phyloP scores from a whole-genome alignment of 2,113 vertebrate species.

The Prietella phreatophila region DNA sequence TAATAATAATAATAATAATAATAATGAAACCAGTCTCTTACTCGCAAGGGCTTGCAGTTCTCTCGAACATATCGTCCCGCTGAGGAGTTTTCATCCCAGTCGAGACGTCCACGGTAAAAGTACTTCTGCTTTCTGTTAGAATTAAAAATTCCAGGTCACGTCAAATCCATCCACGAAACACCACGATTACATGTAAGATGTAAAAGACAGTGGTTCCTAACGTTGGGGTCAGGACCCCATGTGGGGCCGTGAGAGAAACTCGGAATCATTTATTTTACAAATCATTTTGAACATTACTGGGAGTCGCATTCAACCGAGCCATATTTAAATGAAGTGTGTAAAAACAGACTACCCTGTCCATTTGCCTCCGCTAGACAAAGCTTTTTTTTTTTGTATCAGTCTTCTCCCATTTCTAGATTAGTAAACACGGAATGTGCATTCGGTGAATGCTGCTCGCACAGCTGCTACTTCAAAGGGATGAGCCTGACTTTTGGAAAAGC shows the following conservation, averaged over 20 bases:
- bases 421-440: too few relatives aligned
- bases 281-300: background rate
- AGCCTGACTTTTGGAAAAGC: background rate
- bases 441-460: too few relatives aligned
- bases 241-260: background rate
- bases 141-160: background rate
- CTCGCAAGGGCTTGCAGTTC: conserved; percentile 95
- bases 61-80: conserved; percentile 92
- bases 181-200: background rate
- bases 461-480: background rate
- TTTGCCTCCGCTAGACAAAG: too few relatives aligned
- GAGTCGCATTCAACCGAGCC: too few relatives aligned
- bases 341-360: background rate
- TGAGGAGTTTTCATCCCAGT: conserved; percentile 95
- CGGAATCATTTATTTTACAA: background rate
- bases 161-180: background rate
- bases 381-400: background rate
- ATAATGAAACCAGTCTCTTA: conserved; percentile 62
- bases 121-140: conserved; percentile 93
- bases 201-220: background rate
- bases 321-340: background rate
- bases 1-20: background rate
- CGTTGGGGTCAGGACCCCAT: background rate
- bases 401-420: background rate
- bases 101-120: conserved; percentile 91